Conservation (phyloP, 64 coral and sea anemone genomes). For the Montipora cactus region DNA sequence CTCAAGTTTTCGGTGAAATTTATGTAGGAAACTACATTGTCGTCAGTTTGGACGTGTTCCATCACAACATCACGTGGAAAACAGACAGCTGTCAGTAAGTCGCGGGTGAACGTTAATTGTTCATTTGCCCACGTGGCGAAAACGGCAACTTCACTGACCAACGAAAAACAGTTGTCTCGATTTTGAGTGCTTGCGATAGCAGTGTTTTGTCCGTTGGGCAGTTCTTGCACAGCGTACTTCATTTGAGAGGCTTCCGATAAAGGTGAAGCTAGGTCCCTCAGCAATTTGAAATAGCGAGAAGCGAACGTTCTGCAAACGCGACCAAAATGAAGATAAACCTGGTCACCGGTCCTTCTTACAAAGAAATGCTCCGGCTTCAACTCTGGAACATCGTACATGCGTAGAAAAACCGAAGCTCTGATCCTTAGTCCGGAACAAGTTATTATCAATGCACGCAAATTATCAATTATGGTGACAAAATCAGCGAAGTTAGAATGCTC, state of each 20-base stretch:
- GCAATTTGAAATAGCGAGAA: neutral
- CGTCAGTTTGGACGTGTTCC: neutral
- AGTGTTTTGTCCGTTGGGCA: neutral
- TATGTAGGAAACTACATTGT: neutral
- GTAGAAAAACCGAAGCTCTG: neutral
- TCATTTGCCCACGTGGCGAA: neutral
- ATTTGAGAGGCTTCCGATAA: neutral
- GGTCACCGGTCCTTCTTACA: neutral
- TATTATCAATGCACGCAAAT: neutral
- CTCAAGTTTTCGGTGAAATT: neutral
- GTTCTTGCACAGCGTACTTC: neutral
- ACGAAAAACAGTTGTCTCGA: neutral
- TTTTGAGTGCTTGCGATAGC: neutral
- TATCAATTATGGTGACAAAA: neutral
- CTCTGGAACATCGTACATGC: neutral
- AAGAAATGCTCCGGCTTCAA: neutral
- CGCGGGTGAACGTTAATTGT: neutral
- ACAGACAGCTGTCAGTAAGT: neutral
- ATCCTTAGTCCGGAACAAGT: neutral
- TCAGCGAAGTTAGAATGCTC: neutral
- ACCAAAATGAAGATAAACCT: neutral
- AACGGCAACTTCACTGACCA: conserved; percentile 3
- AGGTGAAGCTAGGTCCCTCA: neutral
- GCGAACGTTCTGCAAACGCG: neutral
- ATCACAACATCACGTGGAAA: neutral